phyloP scores from a whole-genome alignment of 2,113 vertebrate species.

The Terrapene triunguis region DNA sequence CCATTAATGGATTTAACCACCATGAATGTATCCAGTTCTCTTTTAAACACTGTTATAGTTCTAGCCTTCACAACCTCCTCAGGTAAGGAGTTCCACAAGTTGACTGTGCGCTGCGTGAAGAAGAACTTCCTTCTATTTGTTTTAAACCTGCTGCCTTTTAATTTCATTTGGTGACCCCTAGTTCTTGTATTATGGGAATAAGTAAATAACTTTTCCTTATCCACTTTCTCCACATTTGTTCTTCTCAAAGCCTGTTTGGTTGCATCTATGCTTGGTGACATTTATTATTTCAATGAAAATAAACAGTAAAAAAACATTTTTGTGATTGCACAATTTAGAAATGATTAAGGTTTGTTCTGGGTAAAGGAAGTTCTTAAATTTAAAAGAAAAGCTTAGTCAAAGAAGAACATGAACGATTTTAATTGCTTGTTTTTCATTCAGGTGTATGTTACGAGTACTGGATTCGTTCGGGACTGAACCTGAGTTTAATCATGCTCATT shows the following conservation, averaged over 20 bases:
- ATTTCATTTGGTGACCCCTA: too few species aligned
- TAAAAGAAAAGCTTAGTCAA: background rate
- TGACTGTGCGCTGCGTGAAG: too few species aligned
- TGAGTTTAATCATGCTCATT: conserved; percentile 98
- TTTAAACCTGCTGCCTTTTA: too few species aligned
- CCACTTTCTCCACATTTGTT: background rate
- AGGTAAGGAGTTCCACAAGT: too few species aligned
- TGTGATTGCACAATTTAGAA: background rate
- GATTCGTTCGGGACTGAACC: conserved; percentile 98
- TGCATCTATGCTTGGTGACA: too few species aligned
- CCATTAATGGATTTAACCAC: too few species aligned
- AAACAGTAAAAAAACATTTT: background rate
- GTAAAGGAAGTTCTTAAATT: background rate
- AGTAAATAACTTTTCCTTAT: too few species aligned
- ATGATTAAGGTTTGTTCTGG: background rate
- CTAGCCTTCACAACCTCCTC: too few species aligned
- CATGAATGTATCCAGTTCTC: too few species aligned
- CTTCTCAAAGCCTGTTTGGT: background rate
- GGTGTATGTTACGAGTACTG: conserved; percentile 96
- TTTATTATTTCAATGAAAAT: background rate
- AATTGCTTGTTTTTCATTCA: conserved; percentile 57
- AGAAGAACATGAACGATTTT: background rate
- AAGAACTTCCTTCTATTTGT: too few species aligned
- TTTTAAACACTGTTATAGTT: too few species aligned
- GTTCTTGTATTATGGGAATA: too few species aligned